These are phyloP conservation scores for Eptatretus burgeri DNA, from an alignment of 2,113 vertebrate genomes.

Conservation along the genomic window DNA sequence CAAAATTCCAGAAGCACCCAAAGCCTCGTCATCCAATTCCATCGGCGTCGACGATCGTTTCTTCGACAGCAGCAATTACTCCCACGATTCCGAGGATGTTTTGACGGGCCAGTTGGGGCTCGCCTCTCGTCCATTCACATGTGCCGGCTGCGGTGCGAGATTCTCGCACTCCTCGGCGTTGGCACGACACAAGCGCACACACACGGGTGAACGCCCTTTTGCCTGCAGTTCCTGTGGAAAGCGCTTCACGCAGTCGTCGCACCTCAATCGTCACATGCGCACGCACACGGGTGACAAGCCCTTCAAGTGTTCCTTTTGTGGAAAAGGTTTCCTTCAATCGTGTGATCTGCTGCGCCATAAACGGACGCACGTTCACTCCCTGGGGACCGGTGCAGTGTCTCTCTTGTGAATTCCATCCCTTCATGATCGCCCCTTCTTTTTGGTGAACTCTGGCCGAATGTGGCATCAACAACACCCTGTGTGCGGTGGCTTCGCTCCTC, in stretches of 20 bases:
- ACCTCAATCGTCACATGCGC: constrained; percentile 5
- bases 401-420: no score
- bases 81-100: no score
- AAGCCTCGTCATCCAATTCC: no score
- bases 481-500: no score
- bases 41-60: no score
- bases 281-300: constrained; percentile 6
- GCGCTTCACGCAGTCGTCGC: constrained; percentile 4
- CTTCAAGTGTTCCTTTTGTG: neutral
- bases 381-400: no score
- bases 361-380: neutral
- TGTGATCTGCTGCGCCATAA: neutral
- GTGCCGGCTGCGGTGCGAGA: neutral
- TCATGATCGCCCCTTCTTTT: no score
- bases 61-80: no score
- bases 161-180: neutral
- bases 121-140: neutral
- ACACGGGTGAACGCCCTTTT: constrained; percentile 2
- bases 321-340: constrained; percentile 5
- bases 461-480: no score
- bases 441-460: no score
- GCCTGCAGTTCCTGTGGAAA: neutral
- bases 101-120: no score
- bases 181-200: constrained; percentile 2
- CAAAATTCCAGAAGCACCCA: no score